Evolutionary conservation across 2,888 invertebrate species (phyloP).

Genomic region (Argyra leucocephala): DNA sequence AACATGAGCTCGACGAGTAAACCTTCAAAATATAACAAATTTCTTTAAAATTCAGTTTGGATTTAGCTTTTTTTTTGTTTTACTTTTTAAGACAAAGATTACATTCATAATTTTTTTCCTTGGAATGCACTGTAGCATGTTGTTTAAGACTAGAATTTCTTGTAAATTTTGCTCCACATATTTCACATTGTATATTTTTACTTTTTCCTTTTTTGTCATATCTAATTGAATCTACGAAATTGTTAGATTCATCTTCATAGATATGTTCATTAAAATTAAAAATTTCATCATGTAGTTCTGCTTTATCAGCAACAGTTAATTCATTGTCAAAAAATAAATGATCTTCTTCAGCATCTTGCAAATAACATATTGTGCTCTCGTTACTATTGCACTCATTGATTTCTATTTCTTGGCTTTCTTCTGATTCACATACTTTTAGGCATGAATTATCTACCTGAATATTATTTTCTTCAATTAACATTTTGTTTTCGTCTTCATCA

Average conservation of each 20-base stretch:
- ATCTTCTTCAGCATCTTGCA: conserved; percentile 14
- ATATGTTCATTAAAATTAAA: background rate
- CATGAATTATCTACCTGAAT: no score
- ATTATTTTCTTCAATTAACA: background rate
- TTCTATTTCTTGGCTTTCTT: no score
- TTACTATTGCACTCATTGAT: no score
- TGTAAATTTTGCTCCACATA: conserved; percentile 26
- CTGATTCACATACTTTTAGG: no score
- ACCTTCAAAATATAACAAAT: conserved; percentile 22
- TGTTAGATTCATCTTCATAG: background rate
- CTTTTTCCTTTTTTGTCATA: background rate
- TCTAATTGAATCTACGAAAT: background rate
- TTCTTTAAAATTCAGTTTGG: background rate
- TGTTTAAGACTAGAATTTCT: conserved; percentile 25
- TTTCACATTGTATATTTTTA: conserved; percentile 24
- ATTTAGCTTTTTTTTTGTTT: background rate
- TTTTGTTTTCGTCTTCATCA: background rate
- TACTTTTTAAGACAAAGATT: conserved; percentile 35
- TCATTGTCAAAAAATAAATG: conserved; percentile 23
- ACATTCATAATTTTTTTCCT: conserved; percentile 39
- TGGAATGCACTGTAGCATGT: conserved; percentile 40
- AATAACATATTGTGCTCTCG: background rate
- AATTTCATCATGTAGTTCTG: background rate
- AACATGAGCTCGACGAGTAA: conserved; percentile 42
- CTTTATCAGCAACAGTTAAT: background rate